Conservation (phyloP, 2,888 invertebrate genomes). For the Orchestes rusci region DNA sequence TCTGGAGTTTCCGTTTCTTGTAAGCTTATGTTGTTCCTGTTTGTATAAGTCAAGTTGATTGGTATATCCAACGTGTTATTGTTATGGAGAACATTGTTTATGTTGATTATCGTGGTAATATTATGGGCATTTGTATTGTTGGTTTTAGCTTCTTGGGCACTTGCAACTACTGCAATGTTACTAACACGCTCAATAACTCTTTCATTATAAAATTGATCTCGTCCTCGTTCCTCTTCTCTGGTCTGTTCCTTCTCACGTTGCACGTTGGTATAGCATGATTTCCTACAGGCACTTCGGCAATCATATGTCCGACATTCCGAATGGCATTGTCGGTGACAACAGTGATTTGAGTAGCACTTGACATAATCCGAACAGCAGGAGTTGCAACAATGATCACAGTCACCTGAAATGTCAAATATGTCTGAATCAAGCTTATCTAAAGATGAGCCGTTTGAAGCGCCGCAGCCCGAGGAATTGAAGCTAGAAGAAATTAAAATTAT, state of each 20-base stretch:
- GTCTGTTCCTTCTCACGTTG: conserved; percentile 9
- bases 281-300: conserved; percentile 37
- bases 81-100: conserved; percentile 43
- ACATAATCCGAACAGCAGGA: conserved; percentile 31
- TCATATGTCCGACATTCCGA: conserved; percentile 36
- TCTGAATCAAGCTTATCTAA: too few relatives aligned
- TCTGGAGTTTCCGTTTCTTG: conserved; percentile 6
- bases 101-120: conserved; percentile 42
- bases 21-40: conserved; percentile 40
- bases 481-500: too few relatives aligned
- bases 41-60: conserved; percentile 40
- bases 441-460: too few relatives aligned
- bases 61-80: conserved; percentile 43
- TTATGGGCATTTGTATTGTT: conserved; percentile 33
- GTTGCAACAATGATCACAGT: conserved; percentile 32
- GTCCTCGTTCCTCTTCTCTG: neutral
- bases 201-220: neutral
- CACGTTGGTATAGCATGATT: conserved; percentile 30
- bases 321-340: conserved; percentile 42
- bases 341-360: conserved; percentile 35
- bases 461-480: too few relatives aligned
- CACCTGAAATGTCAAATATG: conserved; percentile 12
- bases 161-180: neutral
- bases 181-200: neutral
- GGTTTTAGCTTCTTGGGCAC: conserved; percentile 10